Evolutionary conservation across 2,113 vertebrate species (phyloP).

Genomic region (Pterocles burchelli): DNA sequence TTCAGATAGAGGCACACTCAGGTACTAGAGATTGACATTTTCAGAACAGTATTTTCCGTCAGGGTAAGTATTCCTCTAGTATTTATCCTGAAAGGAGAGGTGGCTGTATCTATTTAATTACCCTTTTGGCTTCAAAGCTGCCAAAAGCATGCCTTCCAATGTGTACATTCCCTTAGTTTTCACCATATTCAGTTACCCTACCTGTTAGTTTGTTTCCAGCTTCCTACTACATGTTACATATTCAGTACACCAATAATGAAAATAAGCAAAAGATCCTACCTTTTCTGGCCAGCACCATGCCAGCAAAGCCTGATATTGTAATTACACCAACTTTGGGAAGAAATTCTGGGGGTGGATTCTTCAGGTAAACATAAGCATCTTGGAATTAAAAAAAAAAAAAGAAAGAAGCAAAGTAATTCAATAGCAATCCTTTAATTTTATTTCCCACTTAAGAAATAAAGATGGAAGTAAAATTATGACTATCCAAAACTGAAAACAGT

Average conservation of each 20-base stretch:
- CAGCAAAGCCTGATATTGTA: conserved; percentile 83
- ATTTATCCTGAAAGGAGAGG: not conserved
- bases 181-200: not conserved
- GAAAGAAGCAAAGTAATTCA: not conserved
- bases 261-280: conserved; percentile 64
- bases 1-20: not conserved
- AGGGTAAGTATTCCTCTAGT: not conserved
- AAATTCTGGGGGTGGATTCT: conserved; percentile 87
- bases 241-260: not conserved
- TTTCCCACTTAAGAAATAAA: not conserved
- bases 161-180: not conserved
- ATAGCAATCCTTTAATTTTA: not conserved
- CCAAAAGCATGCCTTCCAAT: not conserved
- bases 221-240: not conserved
- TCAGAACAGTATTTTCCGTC: not conserved
- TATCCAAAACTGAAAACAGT: not conserved
- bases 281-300: conserved; percentile 84
- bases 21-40: not conserved
- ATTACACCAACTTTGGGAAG: conserved; percentile 83
- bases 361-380: conserved; percentile 89
- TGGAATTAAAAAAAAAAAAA: not conserved
- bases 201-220: not conserved
- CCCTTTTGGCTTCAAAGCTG: not conserved
- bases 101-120: not conserved
- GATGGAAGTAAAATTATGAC: not conserved